Base-by-base conservation (phyloP, 2,797 vertebrate genomes). In the Sebastes flavidus region DNA sequence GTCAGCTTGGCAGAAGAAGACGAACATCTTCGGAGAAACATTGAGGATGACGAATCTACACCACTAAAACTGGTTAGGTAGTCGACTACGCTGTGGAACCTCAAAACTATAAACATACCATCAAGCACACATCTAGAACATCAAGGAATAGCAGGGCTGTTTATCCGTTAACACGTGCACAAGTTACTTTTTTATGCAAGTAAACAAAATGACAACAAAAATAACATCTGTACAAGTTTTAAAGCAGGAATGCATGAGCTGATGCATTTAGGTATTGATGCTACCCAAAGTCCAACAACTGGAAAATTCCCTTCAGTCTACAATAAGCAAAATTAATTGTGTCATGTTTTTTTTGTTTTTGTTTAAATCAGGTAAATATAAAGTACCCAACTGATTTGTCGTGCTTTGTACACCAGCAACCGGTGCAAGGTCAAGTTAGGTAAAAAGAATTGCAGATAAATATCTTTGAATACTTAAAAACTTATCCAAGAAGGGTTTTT, bases 51-150 rank as follows among this genome's bases (percentile, higher is more conserved):
- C 75, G 72, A 80, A 75, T 86, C 89, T 91, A 91, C 62, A 90
- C 89, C 85, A 89, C 89, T 91, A 92, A 87, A 92, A 92, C 87
- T 90, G 91, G 89, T 93, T 89, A 94, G 92, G 91, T 93, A 93
- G 94, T 91, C 89, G 90, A 90, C 89, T 84, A 86, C 78, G 84
- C 70, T 8, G 80, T 78, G 60, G 85, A 83, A 86, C 77, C 78
- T 84, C 73, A 73, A 78, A 89, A 80, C 88, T 89, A 86, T 78
- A 83, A 85, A 92, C 71, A 87, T 42, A 77, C 62, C 32, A 58
- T 86, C 63, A 80, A 80, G 69, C 83, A 85, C 74, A 86, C 76
- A 70, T 75, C 81, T 83, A 84, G 16, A 83, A 81, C 42, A 69
- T 78, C 34, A 59, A 86, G 24, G 59, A 84, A 74, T 59, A 73